Percentiles rank a stretch among this genome's conserved stretches.
Evolutionary conservation across 92 coral and sea anemone genomes (phyloP).

Genomic region (Zoanthus gigantus): DNA sequence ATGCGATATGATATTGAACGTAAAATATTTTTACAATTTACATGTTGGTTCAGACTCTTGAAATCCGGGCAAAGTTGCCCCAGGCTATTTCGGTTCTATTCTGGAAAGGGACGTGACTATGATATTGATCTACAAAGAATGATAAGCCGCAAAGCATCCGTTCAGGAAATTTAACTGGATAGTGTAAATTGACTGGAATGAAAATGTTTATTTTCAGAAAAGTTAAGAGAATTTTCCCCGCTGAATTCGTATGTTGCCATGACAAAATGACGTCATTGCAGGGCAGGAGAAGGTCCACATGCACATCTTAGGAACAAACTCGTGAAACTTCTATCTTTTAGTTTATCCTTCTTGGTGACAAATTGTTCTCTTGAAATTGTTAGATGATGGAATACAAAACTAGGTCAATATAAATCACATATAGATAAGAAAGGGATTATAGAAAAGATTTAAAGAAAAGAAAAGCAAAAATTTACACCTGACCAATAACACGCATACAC

Average conservation of each 20-base stretch:
- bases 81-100: constrained; percentile 8
- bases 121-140: neutral
- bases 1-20: no score
- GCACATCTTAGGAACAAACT: no score
- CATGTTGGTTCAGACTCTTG: neutral
- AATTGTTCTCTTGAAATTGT: no score
- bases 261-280: neutral
- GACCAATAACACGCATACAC: no score
- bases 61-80: constrained; percentile 23
- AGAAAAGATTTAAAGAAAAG: no score
- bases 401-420: no score
- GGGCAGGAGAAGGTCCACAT: neutral
- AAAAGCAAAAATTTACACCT: no score
- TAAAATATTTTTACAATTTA: neutral
- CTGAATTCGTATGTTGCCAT: neutral
- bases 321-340: no score
- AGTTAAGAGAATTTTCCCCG: neutral
- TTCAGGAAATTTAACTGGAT: neutral
- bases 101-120: constrained; percentile 17
- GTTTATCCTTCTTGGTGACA: no score
- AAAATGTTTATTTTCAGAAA: neutral
- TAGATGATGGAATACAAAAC: no score
- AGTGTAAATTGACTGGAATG: neutral
- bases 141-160: constrained; percentile 5
- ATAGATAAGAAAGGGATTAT: no score